These are phyloP conservation scores for Potamilus streckersoni DNA, from an alignment of 1,140 invertebrate species.

Conservation along the genomic window DNA sequence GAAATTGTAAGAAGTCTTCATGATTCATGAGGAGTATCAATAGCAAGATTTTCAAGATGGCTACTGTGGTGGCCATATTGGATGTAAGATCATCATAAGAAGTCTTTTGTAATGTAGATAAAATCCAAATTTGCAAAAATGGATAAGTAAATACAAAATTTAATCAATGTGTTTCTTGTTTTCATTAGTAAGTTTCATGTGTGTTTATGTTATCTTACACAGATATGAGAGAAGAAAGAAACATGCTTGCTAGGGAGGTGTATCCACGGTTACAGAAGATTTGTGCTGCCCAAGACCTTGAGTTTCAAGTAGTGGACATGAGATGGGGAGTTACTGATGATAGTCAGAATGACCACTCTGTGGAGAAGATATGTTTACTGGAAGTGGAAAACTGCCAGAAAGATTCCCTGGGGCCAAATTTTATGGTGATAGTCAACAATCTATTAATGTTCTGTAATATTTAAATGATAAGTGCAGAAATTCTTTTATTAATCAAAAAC, in stretches of 20 bases:
- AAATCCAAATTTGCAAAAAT: no score
- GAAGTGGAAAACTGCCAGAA: conserved; percentile 64
- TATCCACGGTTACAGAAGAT: conserved; percentile 52
- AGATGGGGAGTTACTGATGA: conserved; percentile 64
- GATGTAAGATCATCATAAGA: no score
- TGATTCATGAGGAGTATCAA: no score
- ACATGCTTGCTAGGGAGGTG: conserved; percentile 46
- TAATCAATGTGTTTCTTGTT: no score
- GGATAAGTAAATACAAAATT: no score
- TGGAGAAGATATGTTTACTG: conserved; percentile 57
- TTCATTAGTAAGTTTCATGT: no score
- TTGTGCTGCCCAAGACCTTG: conserved; percentile 51
- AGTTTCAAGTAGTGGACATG: conserved; percentile 66
- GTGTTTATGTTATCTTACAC: conserved; percentile 9
- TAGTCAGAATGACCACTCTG: conserved; percentile 56
- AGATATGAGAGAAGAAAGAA: conserved; percentile 62
- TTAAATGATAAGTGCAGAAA: no score
- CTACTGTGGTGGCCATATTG: no score
- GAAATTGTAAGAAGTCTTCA: no score
- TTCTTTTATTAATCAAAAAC: no score
- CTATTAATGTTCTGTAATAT: background rate
- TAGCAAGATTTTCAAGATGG: no score
- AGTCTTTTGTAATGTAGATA: no score
- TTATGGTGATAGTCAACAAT: conserved; percentile 54
- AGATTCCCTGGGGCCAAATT: conserved; percentile 64